Evolutionary conservation across 2,888 invertebrate species (phyloP).

Genomic region (Scaptomyza flava): DNA sequence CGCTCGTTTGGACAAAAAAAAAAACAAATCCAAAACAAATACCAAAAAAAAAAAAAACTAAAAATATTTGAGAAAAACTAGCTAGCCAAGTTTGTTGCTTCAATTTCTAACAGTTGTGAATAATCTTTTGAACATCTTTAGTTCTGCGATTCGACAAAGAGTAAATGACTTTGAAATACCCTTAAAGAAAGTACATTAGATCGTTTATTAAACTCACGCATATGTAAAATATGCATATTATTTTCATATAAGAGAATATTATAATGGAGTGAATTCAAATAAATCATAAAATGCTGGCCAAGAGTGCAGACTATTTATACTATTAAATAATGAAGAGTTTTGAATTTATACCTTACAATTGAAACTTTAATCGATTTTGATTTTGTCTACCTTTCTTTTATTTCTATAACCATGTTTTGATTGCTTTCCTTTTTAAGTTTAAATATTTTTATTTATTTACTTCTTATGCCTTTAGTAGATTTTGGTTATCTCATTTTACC

Average conservation of each 20-base stretch:
- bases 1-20: constrained; percentile 55
- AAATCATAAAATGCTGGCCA: too few relatives aligned
- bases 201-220: not conserved
- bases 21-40: not conserved
- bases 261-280: not conserved
- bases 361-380: too few relatives aligned
- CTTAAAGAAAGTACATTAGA: not conserved
- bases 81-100: constrained; percentile 17
- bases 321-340: too few relatives aligned
- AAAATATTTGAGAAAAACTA: constrained; percentile 5
- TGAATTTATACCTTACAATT: too few relatives aligned
- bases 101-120: constrained; percentile 5
- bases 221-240: not conserved
- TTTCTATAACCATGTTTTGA: too few relatives aligned
- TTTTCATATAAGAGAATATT: not conserved
- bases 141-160: not conserved
- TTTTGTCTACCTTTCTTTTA: too few relatives aligned
- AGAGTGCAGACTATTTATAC: too few relatives aligned
- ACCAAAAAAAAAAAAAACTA: constrained; percentile 13
- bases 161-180: not conserved
- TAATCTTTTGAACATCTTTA: constrained; percentile 1
- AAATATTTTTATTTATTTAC: too few relatives aligned
- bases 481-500: too few relatives aligned
- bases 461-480: too few relatives aligned
- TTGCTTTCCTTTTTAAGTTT: too few relatives aligned